Evolutionary conservation across 1,140 invertebrate species (phyloP).

Genomic region (Oedothorax gibbosus): DNA sequence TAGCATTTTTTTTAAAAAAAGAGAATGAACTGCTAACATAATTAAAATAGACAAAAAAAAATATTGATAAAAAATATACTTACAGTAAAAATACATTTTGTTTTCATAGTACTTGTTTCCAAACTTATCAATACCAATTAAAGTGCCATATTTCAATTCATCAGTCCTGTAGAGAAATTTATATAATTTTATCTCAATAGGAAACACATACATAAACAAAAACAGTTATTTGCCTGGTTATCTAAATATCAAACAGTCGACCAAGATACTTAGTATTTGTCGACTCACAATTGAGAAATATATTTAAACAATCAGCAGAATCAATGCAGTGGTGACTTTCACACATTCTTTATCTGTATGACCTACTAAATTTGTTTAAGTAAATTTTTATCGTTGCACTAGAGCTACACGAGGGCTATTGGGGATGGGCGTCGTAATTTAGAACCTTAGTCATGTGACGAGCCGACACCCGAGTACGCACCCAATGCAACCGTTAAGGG

Average conservation of each 20-base stretch:
- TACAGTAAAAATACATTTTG: conserved; percentile 86
- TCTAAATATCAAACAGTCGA: neutral
- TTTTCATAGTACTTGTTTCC: conserved; percentile 98
- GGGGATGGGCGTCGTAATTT: too few species aligned
- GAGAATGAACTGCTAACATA: neutral
- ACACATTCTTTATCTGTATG: too few species aligned
- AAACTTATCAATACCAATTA: conserved; percentile 94
- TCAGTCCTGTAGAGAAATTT: conserved; percentile 78
- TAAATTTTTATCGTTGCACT: too few species aligned
- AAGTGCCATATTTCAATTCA: conserved; percentile 84
- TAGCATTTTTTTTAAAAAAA: neutral
- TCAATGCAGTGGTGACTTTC: too few species aligned
- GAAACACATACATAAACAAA: neutral
- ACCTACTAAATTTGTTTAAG: too few species aligned
- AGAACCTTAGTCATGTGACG: too few species aligned
- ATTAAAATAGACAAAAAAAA: neutral
- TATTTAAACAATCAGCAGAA: too few species aligned
- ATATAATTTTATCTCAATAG: neutral
- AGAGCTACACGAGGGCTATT: too few species aligned
- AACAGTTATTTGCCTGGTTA: neutral
- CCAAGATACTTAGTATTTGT: neutral
- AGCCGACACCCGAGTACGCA: too few species aligned
- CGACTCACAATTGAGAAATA: too few species aligned
- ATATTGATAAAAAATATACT: conserved; percentile 58
- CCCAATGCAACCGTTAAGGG: too few species aligned